Conservation (phyloP, 2,888 invertebrate genomes). For the Pachycephus smyrnensis region DNA sequence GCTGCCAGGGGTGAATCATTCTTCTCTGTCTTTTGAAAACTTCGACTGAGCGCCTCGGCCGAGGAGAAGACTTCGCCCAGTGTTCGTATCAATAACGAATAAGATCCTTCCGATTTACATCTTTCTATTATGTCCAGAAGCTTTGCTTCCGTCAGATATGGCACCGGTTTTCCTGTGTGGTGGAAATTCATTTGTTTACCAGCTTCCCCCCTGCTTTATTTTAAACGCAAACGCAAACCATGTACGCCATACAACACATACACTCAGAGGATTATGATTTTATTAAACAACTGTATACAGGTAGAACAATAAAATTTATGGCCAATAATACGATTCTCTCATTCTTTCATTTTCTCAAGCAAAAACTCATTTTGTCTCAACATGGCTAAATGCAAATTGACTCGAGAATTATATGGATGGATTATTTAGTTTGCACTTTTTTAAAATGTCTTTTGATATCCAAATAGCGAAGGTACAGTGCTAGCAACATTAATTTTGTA, state of each 20-base stretch:
- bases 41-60: constrained; percentile 78
- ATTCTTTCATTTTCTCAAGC: neutral
- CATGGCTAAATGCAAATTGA: constrained; percentile 9
- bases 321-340: neutral
- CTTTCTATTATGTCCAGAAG: constrained; percentile 80
- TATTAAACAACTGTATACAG: neutral
- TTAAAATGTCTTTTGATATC: constrained; percentile 42
- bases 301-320: neutral
- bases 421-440: neutral
- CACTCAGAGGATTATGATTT: constrained; percentile 6
- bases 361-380: neutral
- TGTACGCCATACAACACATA: constrained; percentile 2
- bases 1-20: constrained; percentile 69
- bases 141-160: constrained; percentile 80
- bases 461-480: constrained; percentile 50
- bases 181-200: constrained; percentile 20
- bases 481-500: constrained; percentile 51
- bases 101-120: constrained; percentile 77
- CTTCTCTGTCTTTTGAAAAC: constrained; percentile 73
- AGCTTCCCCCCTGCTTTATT: neutral
- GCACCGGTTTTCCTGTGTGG: constrained; percentile 64
- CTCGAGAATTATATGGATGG: constrained; percentile 10
- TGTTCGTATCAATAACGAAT: constrained; percentile 79
- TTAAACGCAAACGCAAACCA: neutral
- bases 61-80: constrained; percentile 82